phyloP scores from a whole-genome alignment of 2,797 vertebrate genomes.

The Taenioides sp. region DNA sequence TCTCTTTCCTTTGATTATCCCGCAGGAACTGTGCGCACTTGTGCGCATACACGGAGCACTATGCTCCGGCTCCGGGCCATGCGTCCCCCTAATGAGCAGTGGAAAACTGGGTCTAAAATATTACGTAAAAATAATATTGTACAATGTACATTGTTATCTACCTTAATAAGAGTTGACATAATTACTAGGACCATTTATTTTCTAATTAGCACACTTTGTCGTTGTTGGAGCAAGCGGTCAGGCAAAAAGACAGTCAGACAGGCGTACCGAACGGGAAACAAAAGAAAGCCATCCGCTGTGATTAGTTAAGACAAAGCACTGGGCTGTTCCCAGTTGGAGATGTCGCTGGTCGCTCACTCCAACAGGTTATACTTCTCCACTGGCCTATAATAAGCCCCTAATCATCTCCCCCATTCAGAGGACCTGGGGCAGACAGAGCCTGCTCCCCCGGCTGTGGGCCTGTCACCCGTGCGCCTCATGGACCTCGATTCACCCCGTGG shows the following conservation, averaged over 20 bases:
- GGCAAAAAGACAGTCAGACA: conserved; percentile 91
- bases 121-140: conserved; percentile 97
- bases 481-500: conserved; percentile 53
- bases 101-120: conserved; percentile 89
- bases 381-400: conserved; percentile 91
- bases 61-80: conserved; percentile 73
- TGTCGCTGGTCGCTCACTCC: conserved; percentile 83
- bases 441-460: conserved; percentile 44
- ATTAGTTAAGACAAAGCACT: conserved; percentile 96
- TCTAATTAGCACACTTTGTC: conserved; percentile 99
- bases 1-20: neutral
- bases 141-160: conserved; percentile 90
- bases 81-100: conserved; percentile 90
- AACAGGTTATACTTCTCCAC: conserved; percentile 87
- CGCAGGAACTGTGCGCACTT: conserved; percentile 41
- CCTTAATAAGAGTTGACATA: conserved; percentile 94
- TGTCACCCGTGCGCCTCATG: conserved; percentile 50
- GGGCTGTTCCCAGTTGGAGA: conserved; percentile 94
- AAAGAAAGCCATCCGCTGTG: conserved; percentile 88
- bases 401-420: conserved; percentile 89
- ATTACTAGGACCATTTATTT: conserved; percentile 96
- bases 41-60: neutral
- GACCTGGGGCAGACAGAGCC: conserved; percentile 56
- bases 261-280: conserved; percentile 92
- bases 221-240: conserved; percentile 82